These are phyloP conservation scores for Simalia tracyae DNA, from an alignment of 2,797 vertebrate species.

Conservation along the genomic window DNA sequence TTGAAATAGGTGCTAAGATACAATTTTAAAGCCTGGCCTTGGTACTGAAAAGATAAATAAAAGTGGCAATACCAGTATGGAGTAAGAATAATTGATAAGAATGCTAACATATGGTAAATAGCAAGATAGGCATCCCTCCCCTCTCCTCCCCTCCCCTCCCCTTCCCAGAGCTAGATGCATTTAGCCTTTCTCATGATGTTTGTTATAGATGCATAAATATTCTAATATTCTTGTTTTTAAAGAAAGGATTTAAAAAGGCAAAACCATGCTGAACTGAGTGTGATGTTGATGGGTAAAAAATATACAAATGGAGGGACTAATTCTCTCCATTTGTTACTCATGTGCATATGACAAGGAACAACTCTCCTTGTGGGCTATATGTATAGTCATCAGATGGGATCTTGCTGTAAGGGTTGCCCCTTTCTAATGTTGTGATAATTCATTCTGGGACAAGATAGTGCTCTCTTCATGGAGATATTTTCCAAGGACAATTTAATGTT, in stretches of 20 bases:
- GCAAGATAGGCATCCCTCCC: neutral
- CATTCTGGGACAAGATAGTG: no score
- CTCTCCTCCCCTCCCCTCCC: neutral
- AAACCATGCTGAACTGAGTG: neutral
- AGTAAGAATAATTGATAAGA: neutral
- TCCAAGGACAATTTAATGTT: no score
- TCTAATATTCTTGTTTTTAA: neutral
- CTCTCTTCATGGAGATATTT: no score
- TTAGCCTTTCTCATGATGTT: neutral
- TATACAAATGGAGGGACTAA: neutral
- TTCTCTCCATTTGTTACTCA: neutral
- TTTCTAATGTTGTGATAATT: neutral
- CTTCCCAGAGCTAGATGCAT: no score
- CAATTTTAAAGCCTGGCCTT: neutral
- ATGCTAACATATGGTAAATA: neutral
- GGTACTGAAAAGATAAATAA: neutral
- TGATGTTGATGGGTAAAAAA: neutral
- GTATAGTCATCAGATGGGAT: neutral
- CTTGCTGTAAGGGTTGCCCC: neutral
- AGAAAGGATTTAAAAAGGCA: neutral
- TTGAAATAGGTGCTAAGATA: constrained; percentile 18
- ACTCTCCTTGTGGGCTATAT: neutral
- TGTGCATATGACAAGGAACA: neutral
- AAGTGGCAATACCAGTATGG: neutral
- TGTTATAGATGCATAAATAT: neutral